phyloP scores from a whole-genome alignment of 2,797 vertebrate genomes.

The Dallia pectoralis region DNA sequence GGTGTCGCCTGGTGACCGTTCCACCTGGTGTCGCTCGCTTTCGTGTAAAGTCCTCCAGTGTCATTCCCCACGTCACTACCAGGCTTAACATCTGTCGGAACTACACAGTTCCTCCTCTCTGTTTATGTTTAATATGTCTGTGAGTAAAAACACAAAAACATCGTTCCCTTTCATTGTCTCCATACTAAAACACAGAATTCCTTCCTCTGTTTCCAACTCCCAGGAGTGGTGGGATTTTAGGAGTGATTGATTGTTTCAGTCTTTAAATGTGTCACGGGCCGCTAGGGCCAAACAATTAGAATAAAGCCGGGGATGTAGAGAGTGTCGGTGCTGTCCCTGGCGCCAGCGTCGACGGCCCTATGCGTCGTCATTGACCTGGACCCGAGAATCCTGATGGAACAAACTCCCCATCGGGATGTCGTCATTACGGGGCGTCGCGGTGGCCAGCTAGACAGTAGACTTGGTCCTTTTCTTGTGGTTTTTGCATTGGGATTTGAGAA shows the following conservation, averaged over 20 bases:
- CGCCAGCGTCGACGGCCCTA: neutral
- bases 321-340: neutral
- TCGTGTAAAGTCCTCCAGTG: neutral
- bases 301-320: neutral
- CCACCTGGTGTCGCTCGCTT: neutral
- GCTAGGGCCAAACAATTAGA: neutral
- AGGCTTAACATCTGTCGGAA: neutral
- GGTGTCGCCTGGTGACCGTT: too few species aligned
- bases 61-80: neutral
- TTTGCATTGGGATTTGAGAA: neutral
- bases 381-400: neutral
- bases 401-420: neutral
- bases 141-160: neutral
- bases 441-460: neutral
- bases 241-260: neutral
- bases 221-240: neutral
- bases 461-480: neutral
- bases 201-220: neutral
- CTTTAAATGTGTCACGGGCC: neutral
- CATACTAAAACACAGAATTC: constrained; percentile 1
- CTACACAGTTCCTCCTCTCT: too few species aligned
- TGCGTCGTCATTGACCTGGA: neutral
- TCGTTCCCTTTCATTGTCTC: neutral
- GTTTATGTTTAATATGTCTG: neutral
- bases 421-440: neutral